Evolutionary conservation across 1,140 invertebrate genomes (phyloP).

Genomic region (Drosophila pseudoobscura): DNA sequence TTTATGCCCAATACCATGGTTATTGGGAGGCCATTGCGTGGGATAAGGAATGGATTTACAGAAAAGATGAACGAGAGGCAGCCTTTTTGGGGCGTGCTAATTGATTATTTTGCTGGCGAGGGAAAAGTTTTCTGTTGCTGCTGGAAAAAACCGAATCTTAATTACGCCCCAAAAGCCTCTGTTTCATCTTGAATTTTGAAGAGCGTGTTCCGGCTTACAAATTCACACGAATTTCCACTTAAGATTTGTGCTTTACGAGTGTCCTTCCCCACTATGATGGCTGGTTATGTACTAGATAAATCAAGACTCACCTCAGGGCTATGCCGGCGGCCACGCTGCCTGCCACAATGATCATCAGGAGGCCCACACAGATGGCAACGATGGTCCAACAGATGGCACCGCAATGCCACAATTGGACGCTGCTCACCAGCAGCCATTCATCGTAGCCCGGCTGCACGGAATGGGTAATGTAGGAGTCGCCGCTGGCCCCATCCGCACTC

Average conservation of each 20-base stretch:
- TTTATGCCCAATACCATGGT: slow-evolving; percentile 27
- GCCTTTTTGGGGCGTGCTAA: slow-evolving; percentile 41
- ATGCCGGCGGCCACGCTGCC: slow-evolving; percentile 74
- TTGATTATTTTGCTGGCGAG: slow-evolving; percentile 44
- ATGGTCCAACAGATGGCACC: slow-evolving; percentile 81
- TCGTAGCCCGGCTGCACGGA: slow-evolving; percentile 77
- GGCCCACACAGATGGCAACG: slow-evolving; percentile 63
- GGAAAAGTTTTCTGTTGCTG: slow-evolving; percentile 16
- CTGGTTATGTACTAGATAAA: background rate
- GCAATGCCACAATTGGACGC: slow-evolving; percentile 73
- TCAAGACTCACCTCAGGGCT: slow-evolving; percentile 69
- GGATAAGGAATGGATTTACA: slow-evolving; percentile 25
- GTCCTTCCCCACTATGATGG: too few species aligned
- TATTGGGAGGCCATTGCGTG: slow-evolving; percentile 25
- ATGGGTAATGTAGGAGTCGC: slow-evolving; percentile 68
- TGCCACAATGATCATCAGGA: slow-evolving; percentile 67
- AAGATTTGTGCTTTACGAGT: background rate
- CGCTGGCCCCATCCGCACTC: slow-evolving; percentile 9
- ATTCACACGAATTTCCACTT: too few species aligned
- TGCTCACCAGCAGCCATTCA: slow-evolving; percentile 77
- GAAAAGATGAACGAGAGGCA: slow-evolving; percentile 12
- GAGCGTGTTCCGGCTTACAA: background rate
- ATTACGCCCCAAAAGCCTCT: slow-evolving; percentile 17
- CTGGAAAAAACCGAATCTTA: slow-evolving; percentile 10
- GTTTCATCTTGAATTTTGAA: slow-evolving; percentile 30